Evolutionary conservation across 2,888 invertebrate genomes (phyloP).

Genomic region (Phytoseiulus persimilis): DNA sequence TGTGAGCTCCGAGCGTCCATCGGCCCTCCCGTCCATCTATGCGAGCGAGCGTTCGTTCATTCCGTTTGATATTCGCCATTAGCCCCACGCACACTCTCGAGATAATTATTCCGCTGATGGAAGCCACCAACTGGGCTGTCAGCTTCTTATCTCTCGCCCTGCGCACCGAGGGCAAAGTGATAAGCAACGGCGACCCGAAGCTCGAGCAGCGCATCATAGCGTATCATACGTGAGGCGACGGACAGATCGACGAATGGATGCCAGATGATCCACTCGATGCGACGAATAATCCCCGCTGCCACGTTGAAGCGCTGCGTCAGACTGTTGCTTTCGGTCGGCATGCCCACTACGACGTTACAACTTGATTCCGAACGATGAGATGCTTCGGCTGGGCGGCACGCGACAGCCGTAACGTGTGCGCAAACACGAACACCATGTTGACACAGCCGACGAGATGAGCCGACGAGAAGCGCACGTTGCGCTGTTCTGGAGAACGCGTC

Average conservation of each 20-base stretch:
- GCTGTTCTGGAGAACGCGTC: background rate
- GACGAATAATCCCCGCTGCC: background rate
- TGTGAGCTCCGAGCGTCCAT: background rate
- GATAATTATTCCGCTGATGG: constrained; percentile 5
- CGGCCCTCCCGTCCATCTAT: background rate
- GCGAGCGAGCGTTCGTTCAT: background rate
- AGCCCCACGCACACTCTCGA: background rate
- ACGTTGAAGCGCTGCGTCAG: background rate
- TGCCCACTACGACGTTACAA: background rate
- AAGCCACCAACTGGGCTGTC: background rate
- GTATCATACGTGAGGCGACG: background rate
- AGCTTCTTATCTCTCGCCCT: background rate
- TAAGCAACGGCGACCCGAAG: background rate
- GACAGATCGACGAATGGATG: background rate
- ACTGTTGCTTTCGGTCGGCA: background rate
- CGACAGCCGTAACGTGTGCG: background rate
- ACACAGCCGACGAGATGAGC: constrained; percentile 5
- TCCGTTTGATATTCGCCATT: background rate
- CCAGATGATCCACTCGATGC: background rate
- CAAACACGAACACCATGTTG: background rate
- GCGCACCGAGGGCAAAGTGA: background rate
- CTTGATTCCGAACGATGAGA: background rate
- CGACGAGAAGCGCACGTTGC: background rate
- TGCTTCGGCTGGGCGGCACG: background rate
- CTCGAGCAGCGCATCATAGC: background rate